These are phyloP conservation scores for Emberiza fucata DNA, from an alignment of 2,113 vertebrate genomes.

Conservation along the genomic window DNA sequence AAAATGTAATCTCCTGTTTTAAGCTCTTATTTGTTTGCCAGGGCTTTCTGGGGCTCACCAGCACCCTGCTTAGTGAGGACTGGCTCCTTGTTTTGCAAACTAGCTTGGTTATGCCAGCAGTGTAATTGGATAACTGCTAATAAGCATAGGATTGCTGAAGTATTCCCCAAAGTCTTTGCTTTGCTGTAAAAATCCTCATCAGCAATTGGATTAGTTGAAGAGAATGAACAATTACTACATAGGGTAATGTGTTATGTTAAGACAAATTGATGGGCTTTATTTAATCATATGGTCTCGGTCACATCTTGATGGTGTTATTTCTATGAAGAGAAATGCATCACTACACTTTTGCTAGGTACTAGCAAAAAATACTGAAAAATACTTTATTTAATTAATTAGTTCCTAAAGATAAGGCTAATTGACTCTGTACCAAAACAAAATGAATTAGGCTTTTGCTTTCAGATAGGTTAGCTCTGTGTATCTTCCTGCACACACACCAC, in stretches of 20 bases:
- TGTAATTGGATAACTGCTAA: not conserved
- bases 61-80: not conserved
- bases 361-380: not conserved
- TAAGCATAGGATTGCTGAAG: not conserved
- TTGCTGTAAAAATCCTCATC: constrained; percentile 19
- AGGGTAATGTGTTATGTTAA: not conserved
- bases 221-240: not conserved
- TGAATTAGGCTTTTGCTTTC: not conserved
- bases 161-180: constrained; percentile 22
- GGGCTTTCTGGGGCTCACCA: not conserved
- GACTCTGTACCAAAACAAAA: not conserved
- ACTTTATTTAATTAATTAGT: not conserved
- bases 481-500: not conserved
- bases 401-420: not conserved
- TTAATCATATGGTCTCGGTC: not conserved
- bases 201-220: constrained; percentile 19
- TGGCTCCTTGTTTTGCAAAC: not conserved
- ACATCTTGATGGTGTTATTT: not conserved
- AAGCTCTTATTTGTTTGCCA: not conserved
- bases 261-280: not conserved
- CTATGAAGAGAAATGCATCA: not conserved
- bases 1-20: not conserved
- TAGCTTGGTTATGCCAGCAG: not conserved
- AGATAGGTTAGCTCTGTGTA: not conserved
- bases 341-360: not conserved